A percentile compares a stretch with the other conserved stretches of the same genome.
Conservation (phyloP, 2,797 vertebrate species). For the Poeciliopsis presidionis region DNA sequence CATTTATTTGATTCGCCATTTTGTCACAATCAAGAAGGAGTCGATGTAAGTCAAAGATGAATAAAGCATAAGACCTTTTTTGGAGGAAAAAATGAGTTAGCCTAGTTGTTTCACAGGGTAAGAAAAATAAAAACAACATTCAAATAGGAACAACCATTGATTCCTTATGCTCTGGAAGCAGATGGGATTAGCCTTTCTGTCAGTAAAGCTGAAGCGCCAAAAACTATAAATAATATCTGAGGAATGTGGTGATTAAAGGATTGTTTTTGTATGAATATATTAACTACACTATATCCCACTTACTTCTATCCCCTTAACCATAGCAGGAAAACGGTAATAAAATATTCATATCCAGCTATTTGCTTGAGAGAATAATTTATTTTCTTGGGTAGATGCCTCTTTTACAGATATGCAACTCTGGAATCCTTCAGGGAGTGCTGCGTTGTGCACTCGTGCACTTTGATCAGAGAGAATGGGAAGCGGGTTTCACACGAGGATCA, state of each 20-base stretch:
- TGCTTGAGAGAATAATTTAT: conserved; percentile 82
- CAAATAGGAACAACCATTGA: conserved; percentile 50
- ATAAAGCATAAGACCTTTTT: conserved; percentile 34
- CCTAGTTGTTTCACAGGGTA: conserved; percentile 46
- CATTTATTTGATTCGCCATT: conserved; percentile 53
- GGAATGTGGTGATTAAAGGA: conserved; percentile 73
- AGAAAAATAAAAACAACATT: conserved; percentile 58
- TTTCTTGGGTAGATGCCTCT: conserved; percentile 78
- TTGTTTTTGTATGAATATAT: conserved; percentile 75
- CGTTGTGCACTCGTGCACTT: conserved; percentile 73
- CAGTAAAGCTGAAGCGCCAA: conserved; percentile 64
- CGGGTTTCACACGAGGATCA: conserved; percentile 72
- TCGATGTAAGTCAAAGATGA: conserved; percentile 47
- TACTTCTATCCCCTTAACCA: conserved; percentile 60
- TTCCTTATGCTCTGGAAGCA: conserved; percentile 61
- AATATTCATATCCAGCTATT: conserved; percentile 82
- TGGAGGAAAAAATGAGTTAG: conserved; percentile 33
- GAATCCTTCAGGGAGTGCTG: conserved; percentile 71
- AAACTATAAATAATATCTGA: conserved; percentile 73
- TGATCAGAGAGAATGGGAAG: conserved; percentile 78
- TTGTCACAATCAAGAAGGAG: conserved; percentile 43
- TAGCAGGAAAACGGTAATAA: conserved; percentile 74
- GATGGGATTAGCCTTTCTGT: conserved; percentile 73
- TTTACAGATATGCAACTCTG: conserved; percentile 71
- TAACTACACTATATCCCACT: conserved; percentile 64